Conservation (phyloP, 2,888 invertebrate species). For the Mesochorus sp. region DNA sequence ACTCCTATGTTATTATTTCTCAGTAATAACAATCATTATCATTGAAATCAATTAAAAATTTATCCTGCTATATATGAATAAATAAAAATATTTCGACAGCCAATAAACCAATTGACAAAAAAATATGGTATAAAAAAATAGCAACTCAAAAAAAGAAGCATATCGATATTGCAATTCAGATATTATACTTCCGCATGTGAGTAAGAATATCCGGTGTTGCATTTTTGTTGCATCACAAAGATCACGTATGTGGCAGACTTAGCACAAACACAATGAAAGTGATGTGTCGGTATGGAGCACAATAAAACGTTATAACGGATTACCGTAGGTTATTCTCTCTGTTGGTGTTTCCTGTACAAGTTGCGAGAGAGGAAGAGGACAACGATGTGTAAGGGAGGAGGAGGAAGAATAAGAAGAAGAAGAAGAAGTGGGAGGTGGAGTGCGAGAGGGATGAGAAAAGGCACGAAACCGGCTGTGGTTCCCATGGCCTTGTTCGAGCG, state of each 20-base stretch:
- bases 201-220: slow-evolving; percentile 29
- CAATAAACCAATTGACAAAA: too few species aligned
- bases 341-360: slow-evolving; percentile 10
- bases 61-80: too few species aligned
- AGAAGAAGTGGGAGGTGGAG: slow-evolving; percentile 33
- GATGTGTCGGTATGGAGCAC: slow-evolving; percentile 57
- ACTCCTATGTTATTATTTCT: too few species aligned
- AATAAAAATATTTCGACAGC: too few species aligned
- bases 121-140: too few species aligned
- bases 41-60: too few species aligned
- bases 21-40: too few species aligned
- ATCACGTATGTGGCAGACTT: slow-evolving; percentile 24
- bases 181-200: background rate
- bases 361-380: slow-evolving; percentile 29
- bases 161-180: too few species aligned
- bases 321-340: slow-evolving; percentile 49
- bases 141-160: too few species aligned
- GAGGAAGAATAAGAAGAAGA: slow-evolving; percentile 51
- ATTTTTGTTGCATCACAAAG: slow-evolving; percentile 62
- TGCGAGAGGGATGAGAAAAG: slow-evolving; percentile 48
- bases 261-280: background rate
- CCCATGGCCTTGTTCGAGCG: slow-evolving; percentile 70
- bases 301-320: slow-evolving; percentile 75
- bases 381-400: slow-evolving; percentile 17
- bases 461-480: slow-evolving; percentile 60